Evolutionary conservation across 2,888 invertebrate genomes (phyloP).

Genomic region (Eristalis pertinax): DNA sequence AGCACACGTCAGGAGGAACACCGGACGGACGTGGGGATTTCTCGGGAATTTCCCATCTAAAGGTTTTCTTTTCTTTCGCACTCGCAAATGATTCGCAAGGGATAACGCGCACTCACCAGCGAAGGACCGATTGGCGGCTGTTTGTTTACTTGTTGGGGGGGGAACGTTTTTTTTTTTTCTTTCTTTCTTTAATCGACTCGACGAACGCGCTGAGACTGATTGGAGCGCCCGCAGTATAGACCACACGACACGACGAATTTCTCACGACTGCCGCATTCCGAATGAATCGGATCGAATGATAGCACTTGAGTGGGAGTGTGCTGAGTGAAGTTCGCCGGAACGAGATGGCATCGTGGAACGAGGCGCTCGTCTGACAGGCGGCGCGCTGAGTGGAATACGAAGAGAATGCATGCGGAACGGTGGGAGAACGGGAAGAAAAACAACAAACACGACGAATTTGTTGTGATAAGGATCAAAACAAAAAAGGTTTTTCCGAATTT

Average conservation of each 20-base stretch:
- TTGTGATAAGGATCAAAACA: conserved; percentile 71
- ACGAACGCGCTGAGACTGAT: conserved; percentile 20
- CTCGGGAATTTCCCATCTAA: conserved; percentile 20
- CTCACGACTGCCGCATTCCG: conserved; percentile 65
- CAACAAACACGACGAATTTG: conserved; percentile 47
- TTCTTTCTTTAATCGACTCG: conserved; percentile 13
- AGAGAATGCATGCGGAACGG: conserved; percentile 21
- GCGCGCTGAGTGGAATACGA: conserved; percentile 14
- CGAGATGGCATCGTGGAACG: conserved; percentile 44
- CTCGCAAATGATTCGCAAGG: not conserved
- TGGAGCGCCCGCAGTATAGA: conserved; percentile 13
- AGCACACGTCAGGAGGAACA: conserved; percentile 22
- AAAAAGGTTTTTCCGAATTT: conserved; percentile 45
- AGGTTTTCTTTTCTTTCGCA: not conserved
- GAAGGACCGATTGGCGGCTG: not conserved
- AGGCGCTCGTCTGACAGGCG: not conserved
- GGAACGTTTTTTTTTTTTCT: not conserved
- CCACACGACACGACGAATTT: conserved; percentile 54
- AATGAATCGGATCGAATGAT: conserved; percentile 57
- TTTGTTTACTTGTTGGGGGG: not conserved
- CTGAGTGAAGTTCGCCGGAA: conserved; percentile 13
- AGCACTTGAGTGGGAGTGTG: conserved; percentile 50
- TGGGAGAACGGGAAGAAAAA: conserved; percentile 48
- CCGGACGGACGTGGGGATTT: conserved; percentile 6
- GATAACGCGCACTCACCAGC: not conserved